Evolutionary conservation across 2,888 invertebrate genomes (phyloP), one percentile per base, ranked within the genome.

Genomic region (Notocelia uddmanniana): DNA sequence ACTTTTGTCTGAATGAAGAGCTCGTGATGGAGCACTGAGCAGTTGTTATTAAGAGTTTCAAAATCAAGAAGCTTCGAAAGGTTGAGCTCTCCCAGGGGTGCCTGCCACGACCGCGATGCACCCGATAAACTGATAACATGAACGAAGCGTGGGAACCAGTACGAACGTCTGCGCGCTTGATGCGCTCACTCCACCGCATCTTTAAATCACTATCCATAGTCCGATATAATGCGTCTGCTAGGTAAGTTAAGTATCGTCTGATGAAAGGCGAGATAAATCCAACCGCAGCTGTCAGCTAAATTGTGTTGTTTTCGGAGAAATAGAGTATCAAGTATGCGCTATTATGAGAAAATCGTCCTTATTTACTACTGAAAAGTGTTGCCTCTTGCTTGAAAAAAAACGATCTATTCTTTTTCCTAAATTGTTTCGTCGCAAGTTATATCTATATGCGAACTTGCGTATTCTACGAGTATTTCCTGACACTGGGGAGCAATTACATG

Each of bases 71-170:
- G 54, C 34, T 50, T 55, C 37, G 10, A 66, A 68, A 63, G 62
- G 66, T 62, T 57, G 52, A 34, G 21, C 58, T 63, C 58, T 70
- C 45, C 71, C 67, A 59, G 75, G 75, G 74, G 68, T 73, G 71
- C 74, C 69, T 71, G 71, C 74, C 69, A 31, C 69, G 48, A 58
- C 75, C 64, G 74, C 58, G 76, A 75, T 71, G 66, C 68, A 69
- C 68, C 75, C 64, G 74, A 76, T 74, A 66, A 31, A 60, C 52
- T 70, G 76, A 77, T 75, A 75, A 75, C 60, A 57, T 18, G 48
- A 62, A 31, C 52, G 64, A 37, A 37, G 73, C 76, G 76, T 77
- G 76, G 75, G 76, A 77, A 75, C 63, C 60, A 26, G 50, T 26
- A 57, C 41, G 41, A 21, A 1, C 50, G 63, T 62, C 48, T 13